These are phyloP conservation scores for Gisinianus flammeolus DNA, from an alignment of 2,888 invertebrate species.

Conservation along the genomic window DNA sequence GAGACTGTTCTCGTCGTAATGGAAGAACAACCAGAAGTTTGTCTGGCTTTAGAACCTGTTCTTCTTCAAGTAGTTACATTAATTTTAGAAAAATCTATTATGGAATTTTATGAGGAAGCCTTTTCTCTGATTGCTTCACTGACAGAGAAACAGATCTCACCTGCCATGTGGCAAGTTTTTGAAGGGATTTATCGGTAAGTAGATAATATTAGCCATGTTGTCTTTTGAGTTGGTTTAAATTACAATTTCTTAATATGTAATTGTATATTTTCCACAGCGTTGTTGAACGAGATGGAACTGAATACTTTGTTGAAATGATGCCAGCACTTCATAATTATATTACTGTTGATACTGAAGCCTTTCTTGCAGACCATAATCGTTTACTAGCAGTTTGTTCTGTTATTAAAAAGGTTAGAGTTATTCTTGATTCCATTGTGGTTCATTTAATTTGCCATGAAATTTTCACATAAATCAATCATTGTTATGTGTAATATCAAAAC, in stretches of 20 bases:
- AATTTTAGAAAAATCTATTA: constrained; percentile 74
- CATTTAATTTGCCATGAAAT: not conserved
- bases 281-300: constrained; percentile 91
- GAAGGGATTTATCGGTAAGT: constrained; percentile 76
- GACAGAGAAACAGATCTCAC: constrained; percentile 84
- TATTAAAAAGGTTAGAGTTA: constrained; percentile 79
- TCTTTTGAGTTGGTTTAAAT: not conserved
- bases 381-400: constrained; percentile 92
- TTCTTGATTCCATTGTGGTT: too few relatives aligned
- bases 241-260: not conserved
- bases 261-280: constrained; percentile 63
- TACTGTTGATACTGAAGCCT: constrained; percentile 91
- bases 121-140: constrained; percentile 90
- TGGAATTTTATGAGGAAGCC: constrained; percentile 97
- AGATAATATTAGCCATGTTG: not conserved
- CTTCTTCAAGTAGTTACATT: constrained; percentile 82
- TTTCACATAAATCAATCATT: not conserved
- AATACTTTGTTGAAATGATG: constrained; percentile 99
- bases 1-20: constrained; percentile 93
- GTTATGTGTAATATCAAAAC: not conserved
- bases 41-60: constrained; percentile 87
- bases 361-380: constrained; percentile 87
- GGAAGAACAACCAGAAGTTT: constrained; percentile 84
- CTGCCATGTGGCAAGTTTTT: constrained; percentile 95
- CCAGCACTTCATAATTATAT: constrained; percentile 97